Evolutionary conservation across 2,113 vertebrate species (phyloP).

Genomic region (Podilymbus podiceps): DNA sequence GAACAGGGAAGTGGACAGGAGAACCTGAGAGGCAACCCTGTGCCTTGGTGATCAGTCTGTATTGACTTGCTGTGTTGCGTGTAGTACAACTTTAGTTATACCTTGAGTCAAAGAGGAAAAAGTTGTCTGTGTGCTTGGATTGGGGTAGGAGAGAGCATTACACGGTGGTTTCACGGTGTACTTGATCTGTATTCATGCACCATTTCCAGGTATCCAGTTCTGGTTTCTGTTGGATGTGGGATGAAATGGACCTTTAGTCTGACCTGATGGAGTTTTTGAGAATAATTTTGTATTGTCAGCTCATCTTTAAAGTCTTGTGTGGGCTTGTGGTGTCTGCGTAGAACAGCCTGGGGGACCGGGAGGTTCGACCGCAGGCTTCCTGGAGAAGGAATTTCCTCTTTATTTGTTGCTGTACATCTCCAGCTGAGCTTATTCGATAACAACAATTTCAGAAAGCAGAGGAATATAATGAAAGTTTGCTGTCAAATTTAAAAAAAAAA

Average conservation of each 20-base stretch:
- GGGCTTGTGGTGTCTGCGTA: not conserved
- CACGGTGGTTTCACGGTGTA: not conserved
- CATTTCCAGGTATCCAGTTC: not conserved
- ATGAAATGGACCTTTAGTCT: not conserved
- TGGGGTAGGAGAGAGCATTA: not conserved
- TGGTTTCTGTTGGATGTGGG: not conserved
- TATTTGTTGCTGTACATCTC: not conserved
- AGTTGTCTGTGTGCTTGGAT: not conserved
- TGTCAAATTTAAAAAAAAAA: not conserved
- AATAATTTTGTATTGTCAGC: not conserved
- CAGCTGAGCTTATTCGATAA: not conserved
- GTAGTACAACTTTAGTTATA: not conserved
- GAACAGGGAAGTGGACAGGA: not conserved
- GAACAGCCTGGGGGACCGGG: not conserved
- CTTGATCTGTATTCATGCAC: not conserved
- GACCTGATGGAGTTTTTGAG: rapidly evolving
- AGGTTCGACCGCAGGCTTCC: not conserved
- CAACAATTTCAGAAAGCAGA: not conserved
- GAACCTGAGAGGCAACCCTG: not conserved
- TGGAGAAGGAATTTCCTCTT: not conserved
- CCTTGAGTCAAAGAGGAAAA: not conserved
- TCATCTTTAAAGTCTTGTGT: not conserved
- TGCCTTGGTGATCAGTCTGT: rapidly evolving
- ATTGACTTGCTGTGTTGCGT: not conserved
- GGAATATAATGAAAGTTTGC: not conserved